phyloP scores from a whole-genome alignment of 1,140 invertebrate genomes.

The Cydia pomonella region DNA sequence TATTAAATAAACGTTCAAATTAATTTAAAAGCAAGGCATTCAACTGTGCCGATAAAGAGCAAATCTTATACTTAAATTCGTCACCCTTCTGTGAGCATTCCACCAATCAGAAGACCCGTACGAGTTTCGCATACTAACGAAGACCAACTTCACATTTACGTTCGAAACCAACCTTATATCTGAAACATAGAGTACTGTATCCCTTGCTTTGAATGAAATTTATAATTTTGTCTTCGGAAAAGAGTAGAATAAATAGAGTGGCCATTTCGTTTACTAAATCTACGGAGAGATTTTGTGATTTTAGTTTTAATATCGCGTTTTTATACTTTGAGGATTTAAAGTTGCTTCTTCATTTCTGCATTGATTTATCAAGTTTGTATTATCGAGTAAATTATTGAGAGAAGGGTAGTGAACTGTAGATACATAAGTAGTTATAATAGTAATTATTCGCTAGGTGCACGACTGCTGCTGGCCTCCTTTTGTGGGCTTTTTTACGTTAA shows the following conservation, averaged over 20 bases:
- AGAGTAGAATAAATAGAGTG: constrained; percentile 22
- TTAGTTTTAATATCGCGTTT: background rate
- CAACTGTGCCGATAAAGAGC: constrained; percentile 60
- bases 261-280: constrained; percentile 23
- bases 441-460: no score
- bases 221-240: background rate
- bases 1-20: constrained; percentile 54
- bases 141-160: constrained; percentile 42
- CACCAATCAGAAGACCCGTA: constrained; percentile 60
- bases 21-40: constrained; percentile 63
- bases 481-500: no score
- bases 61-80: constrained; percentile 54
- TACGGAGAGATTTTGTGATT: constrained; percentile 18
- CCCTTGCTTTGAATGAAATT: constrained; percentile 21
- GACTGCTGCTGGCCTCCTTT: no score
- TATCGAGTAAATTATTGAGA: background rate
- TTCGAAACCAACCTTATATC: constrained; percentile 33
- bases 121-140: constrained; percentile 63
- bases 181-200: constrained; percentile 39
- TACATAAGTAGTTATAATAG: no score
- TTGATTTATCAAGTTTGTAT: background rate
- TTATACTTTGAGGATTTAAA: background rate
- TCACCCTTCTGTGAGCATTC: constrained; percentile 58
- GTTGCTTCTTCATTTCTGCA: background rate
- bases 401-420: background rate